Evolutionary conservation across 2,113 vertebrate species (phyloP).

Genomic region (Bubalus kerabau): DNA sequence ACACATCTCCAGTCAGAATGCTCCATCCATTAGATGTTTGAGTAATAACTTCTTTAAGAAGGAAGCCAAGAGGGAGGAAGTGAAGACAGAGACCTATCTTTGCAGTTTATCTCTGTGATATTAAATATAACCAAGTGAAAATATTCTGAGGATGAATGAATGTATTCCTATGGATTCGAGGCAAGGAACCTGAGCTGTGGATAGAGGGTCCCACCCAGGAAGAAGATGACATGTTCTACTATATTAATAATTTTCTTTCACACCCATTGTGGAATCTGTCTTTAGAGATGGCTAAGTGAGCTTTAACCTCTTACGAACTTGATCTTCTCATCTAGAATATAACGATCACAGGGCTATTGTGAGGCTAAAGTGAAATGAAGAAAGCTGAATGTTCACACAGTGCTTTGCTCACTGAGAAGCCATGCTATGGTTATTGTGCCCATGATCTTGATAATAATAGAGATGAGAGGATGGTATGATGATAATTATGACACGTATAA

Average conservation of each 20-base stretch:
- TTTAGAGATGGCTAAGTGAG: no score
- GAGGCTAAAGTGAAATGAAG: not conserved
- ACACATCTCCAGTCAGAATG: not conserved
- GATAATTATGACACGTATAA: not conserved
- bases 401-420: not conserved
- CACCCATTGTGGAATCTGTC: no score
- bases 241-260: not conserved
- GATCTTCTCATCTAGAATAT: not conserved
- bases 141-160: not conserved
- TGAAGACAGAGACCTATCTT: not conserved
- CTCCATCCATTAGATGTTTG: not conserved
- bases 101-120: not conserved
- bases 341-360: not conserved
- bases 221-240: rapidly evolving
- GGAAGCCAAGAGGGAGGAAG: not conserved
- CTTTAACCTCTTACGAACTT: not conserved
- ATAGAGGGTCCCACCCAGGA: not conserved
- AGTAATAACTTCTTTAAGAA: not conserved
- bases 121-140: not conserved
- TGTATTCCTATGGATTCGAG: not conserved
- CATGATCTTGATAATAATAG: not conserved
- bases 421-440: rapidly evolving
- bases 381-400: rapidly evolving
- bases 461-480: not conserved
- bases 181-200: not conserved